Evolutionary conservation across 1,140 invertebrate species (phyloP).

Genomic region (Planococcus citri): DNA sequence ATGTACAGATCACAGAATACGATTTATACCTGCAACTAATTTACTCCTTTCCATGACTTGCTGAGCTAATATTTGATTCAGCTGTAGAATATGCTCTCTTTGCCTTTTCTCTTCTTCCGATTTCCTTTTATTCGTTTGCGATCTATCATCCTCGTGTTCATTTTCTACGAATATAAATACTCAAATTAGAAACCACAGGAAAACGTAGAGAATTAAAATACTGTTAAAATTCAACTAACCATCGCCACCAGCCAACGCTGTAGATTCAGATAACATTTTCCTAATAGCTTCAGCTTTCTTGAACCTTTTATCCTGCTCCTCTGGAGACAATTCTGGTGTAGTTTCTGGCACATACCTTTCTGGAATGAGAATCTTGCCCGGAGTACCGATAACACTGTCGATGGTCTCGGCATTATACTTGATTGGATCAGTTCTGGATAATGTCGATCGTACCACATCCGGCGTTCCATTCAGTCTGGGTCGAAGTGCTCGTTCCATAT

Average conservation of each 20-base stretch:
- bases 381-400: conserved; percentile 67
- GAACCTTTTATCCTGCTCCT: conserved; percentile 64
- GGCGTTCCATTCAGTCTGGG: conserved; percentile 55
- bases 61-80: conserved; percentile 82
- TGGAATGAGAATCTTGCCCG: conserved; percentile 80
- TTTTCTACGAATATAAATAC: conserved; percentile 25
- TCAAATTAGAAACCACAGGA: neutral
- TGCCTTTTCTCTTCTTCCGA: conserved; percentile 70
- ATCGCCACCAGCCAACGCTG: conserved; percentile 19
- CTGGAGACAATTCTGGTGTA: conserved; percentile 60
- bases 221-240: neutral
- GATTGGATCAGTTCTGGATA: conserved; percentile 45
- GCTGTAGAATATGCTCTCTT: conserved; percentile 69
- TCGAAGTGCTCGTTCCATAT: conserved; percentile 64
- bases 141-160: conserved; percentile 34
- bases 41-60: conserved; percentile 89
- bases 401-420: conserved; percentile 65
- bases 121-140: conserved; percentile 39
- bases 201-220: too few relatives aligned
- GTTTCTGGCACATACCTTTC: conserved; percentile 83
- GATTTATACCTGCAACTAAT: conserved; percentile 78
- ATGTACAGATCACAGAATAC: too few relatives aligned
- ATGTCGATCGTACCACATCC: conserved; percentile 68
- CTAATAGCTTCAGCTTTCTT: conserved; percentile 83
- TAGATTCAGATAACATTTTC: conserved; percentile 70